Evolutionary conservation across 2,113 vertebrate species (phyloP).

Genomic region (Rousettus leschenaultii): DNA sequence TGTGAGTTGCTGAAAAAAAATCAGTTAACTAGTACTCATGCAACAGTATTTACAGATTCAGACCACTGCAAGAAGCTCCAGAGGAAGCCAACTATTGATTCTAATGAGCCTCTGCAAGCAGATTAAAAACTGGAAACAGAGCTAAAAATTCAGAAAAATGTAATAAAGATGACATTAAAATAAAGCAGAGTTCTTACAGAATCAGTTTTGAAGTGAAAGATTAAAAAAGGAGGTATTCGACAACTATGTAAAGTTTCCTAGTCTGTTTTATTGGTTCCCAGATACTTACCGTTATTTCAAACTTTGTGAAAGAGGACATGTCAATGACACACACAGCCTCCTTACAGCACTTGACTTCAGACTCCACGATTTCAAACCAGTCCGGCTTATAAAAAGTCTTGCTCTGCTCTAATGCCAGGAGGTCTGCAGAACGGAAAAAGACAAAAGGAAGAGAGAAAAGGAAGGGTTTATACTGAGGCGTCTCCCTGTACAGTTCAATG

Average conservation of each 20-base stretch:
- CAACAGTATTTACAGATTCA: not conserved
- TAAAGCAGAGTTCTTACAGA: not conserved
- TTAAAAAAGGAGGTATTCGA: not conserved
- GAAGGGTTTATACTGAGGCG: not conserved
- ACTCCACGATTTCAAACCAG: constrained; percentile 98
- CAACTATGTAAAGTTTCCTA: not conserved
- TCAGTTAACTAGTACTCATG: accelerated
- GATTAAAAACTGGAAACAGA: not conserved
- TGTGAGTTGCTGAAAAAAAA: not conserved
- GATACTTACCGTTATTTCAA: constrained; percentile 95
- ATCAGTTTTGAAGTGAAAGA: constrained; percentile 1
- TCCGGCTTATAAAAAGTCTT: constrained; percentile 99
- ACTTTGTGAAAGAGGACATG: constrained; percentile 99
- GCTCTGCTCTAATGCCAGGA: constrained; percentile 95
- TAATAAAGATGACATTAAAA: not conserved
- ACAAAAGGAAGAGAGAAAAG: not conserved
- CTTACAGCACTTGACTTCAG: constrained; percentile 98
- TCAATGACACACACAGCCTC: constrained; percentile 97
- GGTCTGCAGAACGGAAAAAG: constrained; percentile 80
- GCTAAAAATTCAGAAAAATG: not conserved
- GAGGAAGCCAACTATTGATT: not conserved
- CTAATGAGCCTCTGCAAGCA: not conserved
- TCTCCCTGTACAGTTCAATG: not conserved
- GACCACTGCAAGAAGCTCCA: not conserved
- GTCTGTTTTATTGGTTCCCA: not conserved